Evolutionary conservation across 2,888 invertebrate species (phyloP).

Genomic region (Ephialtes manifestator): DNA sequence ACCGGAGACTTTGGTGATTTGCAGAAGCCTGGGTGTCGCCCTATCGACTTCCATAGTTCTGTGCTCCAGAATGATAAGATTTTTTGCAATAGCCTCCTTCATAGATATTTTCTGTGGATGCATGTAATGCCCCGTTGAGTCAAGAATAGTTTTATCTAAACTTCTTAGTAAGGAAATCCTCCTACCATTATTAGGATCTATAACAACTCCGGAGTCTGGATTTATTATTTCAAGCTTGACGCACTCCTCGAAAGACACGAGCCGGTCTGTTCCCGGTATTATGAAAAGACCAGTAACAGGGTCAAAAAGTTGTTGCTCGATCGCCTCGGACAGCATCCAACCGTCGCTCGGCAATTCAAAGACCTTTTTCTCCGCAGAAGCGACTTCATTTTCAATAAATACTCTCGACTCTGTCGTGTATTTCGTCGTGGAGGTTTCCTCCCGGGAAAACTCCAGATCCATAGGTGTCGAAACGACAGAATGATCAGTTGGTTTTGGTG

Average conservation of each 20-base stretch:
- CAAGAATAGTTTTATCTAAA: conserved; percentile 92
- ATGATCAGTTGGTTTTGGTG: not conserved
- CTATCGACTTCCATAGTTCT: conserved; percentile 86
- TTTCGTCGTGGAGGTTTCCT: conserved; percentile 54
- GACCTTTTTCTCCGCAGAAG: conserved; percentile 89
- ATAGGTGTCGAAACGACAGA: conserved; percentile 20
- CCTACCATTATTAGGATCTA: conserved; percentile 92
- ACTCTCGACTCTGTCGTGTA: conserved; percentile 70
- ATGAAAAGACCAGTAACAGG: conserved; percentile 94
- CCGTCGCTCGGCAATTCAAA: conserved; percentile 94
- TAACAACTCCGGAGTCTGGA: conserved; percentile 92
- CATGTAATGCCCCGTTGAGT: conserved; percentile 92
- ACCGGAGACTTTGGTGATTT: conserved; percentile 91
- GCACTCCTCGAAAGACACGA: conserved; percentile 95
- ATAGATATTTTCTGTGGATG: conserved; percentile 89
- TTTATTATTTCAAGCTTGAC: conserved; percentile 95
- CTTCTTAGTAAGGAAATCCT: conserved; percentile 90
- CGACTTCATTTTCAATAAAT: conserved; percentile 75
- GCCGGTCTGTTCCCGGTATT: conserved; percentile 94
- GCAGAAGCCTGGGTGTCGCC: conserved; percentile 89
- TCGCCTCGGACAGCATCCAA: conserved; percentile 94
- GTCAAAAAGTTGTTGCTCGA: conserved; percentile 93
- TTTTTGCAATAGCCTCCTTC: conserved; percentile 91
- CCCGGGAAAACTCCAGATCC: conserved; percentile 27
- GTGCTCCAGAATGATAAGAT: conserved; percentile 89